Evolutionary conservation across 2,113 vertebrate genomes (phyloP), one percentile per base, ranked within the genome.

Genomic region (Erythrolamprus reginae): DNA sequence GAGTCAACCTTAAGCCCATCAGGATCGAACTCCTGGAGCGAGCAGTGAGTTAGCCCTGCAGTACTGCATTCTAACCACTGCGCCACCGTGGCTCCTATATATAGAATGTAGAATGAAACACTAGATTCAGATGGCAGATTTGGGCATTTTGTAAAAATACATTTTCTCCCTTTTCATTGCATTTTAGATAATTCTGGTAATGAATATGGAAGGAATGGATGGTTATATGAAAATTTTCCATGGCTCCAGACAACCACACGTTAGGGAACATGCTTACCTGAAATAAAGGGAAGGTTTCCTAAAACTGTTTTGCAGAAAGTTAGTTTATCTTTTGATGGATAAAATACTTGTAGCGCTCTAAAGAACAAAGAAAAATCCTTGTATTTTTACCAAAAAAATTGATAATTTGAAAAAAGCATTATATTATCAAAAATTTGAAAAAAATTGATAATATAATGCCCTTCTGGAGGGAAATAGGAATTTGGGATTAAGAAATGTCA

Each of bases 221-320:
- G n/a, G 61, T 17, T 33, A 70, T 33, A 33, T 15, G 33, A 17
- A 77, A 8, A 21, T 77, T 77, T 38, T 38, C 65, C 10, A 10
- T 28, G 3, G 24, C 56, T 58, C 56, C 65, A 77, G 42, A 12
- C 50, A 90, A 13, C 42, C 33, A 82, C 53, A 56, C 47, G 38
- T 82, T 5, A 55, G 23, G 26, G 1, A 2, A 13, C 4, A 17
- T 89, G 5, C 42, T 19, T 53, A 15, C 9, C 2, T 9, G 93
- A 70, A 91, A 92, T 89, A 55, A 93, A 86, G 88, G 84, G 77
- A 45, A 56, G 90, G 87, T 91, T 93, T 91, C 86, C 45, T 48
- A 4, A 87, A 87, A 2, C 65, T 12, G 13, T 70, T 65, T 86
- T 61, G 56, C 42, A 88, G 56, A 87, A 24, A 10, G 12, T 82